phyloP scores from a whole-genome alignment of 2,888 invertebrate genomes.

The Himalopsyche kuldschensis region DNA sequence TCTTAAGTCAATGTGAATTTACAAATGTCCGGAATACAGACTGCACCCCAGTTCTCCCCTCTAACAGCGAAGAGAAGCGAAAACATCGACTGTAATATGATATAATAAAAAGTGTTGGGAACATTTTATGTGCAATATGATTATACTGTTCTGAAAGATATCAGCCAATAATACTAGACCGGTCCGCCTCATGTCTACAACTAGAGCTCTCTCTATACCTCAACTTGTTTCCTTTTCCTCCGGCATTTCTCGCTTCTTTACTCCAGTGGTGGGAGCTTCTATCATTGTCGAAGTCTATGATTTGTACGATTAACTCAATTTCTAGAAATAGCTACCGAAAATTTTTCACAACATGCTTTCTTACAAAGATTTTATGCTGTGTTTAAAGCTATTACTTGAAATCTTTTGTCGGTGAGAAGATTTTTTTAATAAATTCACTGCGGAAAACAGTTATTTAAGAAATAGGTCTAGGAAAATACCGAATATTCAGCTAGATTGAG shows the following conservation, averaged over 20 bases:
- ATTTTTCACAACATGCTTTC: no score
- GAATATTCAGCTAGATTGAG: no score
- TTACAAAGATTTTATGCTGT: no score
- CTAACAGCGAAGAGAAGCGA: neutral
- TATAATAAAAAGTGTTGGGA: conserved; percentile 34
- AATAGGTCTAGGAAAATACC: no score
- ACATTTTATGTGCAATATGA: conserved; percentile 30
- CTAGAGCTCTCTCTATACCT: neutral
- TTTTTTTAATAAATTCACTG: no score
- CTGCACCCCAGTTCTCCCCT: neutral
- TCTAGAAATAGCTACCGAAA: no score
- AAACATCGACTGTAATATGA: conserved; percentile 29
- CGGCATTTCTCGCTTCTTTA: neutral
- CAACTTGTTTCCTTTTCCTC: neutral
- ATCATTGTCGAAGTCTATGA: no score
- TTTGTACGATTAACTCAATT: no score
- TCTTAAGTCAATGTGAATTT: neutral
- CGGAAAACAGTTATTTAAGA: no score
- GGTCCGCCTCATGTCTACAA: neutral
- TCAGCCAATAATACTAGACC: conserved; percentile 30
- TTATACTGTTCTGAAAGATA: conserved; percentile 31
- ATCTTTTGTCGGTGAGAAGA: no score
- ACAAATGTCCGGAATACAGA: neutral
- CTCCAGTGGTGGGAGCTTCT: neutral
- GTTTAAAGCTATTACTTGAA: no score